A percentile compares a stretch with the other conserved stretches of the same genome.
Conservation (phyloP, 2,797 vertebrate species). For the Rhinichthys osculus region DNA sequence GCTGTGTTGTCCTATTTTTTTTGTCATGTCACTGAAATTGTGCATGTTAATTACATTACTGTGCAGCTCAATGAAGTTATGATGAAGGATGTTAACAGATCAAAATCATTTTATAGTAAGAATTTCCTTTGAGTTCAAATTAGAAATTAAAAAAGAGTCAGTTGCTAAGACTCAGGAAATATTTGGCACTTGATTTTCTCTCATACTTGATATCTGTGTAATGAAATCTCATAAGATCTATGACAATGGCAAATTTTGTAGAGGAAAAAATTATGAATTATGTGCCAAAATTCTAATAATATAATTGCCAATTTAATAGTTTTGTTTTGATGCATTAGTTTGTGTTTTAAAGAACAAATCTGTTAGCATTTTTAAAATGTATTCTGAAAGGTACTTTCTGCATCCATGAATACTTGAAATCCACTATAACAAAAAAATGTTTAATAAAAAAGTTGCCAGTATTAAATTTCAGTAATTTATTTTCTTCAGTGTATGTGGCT, state of each 20-base stretch:
- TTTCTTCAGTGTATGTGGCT: background rate
- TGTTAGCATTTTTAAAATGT: background rate
- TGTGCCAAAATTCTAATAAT: background rate
- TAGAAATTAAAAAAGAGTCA: too few species aligned
- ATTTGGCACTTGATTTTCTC: background rate
- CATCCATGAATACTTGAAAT: conserved; percentile 9
- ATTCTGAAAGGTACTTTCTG: conserved; percentile 3
- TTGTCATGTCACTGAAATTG: background rate
- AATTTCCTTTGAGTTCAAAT: background rate
- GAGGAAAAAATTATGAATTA: background rate
- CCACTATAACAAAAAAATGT: background rate
- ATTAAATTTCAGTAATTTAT: background rate
- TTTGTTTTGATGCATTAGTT: background rate
- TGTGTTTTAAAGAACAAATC: background rate
- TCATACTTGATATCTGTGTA: background rate
- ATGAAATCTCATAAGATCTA: background rate
- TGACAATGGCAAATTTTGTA: background rate
- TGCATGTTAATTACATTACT: background rate
- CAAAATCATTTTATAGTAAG: background rate
- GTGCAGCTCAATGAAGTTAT: background rate
- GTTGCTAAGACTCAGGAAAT: background rate
- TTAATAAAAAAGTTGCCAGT: background rate
- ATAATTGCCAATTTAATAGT: background rate
- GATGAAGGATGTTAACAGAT: background rate
- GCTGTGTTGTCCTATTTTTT: background rate